phyloP scores from a whole-genome alignment of 2,888 invertebrate genomes.

The Eristalinus aeneus region DNA sequence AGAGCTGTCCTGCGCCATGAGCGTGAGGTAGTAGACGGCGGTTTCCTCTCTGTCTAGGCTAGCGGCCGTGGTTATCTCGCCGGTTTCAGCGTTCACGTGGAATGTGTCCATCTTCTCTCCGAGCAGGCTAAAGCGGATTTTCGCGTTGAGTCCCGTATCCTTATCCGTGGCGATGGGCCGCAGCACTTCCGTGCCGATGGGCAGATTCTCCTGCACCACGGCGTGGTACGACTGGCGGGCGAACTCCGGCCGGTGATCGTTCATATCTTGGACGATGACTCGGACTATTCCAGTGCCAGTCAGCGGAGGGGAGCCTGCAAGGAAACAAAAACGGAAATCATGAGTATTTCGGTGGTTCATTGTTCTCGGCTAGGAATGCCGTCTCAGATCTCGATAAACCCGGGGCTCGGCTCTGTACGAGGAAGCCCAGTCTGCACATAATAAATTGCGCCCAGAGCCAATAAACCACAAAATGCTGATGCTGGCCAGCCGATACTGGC shows the following conservation, averaged over 20 bases:
- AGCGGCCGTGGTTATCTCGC: constrained; percentile 88
- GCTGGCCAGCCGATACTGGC: background rate
- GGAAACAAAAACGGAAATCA: constrained; percentile 62
- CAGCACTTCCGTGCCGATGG: constrained; percentile 89
- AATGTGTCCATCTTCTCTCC: constrained; percentile 92
- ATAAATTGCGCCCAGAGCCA: constrained; percentile 63
- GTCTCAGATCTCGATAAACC: constrained; percentile 58
- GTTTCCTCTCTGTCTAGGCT: constrained; percentile 90
- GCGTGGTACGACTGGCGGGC: constrained; percentile 90
- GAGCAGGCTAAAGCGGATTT: constrained; percentile 91
- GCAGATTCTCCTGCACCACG: constrained; percentile 90
- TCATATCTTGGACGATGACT: constrained; percentile 95
- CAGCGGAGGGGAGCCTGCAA: constrained; percentile 93
- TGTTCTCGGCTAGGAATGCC: constrained; percentile 20
- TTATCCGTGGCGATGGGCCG: constrained; percentile 90
- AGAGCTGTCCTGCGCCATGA: constrained; percentile 94
- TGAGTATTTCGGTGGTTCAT: constrained; percentile 38
- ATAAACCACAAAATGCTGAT: constrained; percentile 66
- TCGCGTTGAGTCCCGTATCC: constrained; percentile 92
- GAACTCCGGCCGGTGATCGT: constrained; percentile 96
- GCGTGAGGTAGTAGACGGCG: constrained; percentile 88
- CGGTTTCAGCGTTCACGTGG: constrained; percentile 88
- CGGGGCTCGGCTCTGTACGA: background rate
- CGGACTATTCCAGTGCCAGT: constrained; percentile 95
- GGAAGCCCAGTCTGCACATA: constrained; percentile 41